Percentiles rank a stretch among this genome's conserved stretches.
phyloP scores from a whole-genome alignment of 2,797 vertebrate species.

The Amblyraja radiata region DNA sequence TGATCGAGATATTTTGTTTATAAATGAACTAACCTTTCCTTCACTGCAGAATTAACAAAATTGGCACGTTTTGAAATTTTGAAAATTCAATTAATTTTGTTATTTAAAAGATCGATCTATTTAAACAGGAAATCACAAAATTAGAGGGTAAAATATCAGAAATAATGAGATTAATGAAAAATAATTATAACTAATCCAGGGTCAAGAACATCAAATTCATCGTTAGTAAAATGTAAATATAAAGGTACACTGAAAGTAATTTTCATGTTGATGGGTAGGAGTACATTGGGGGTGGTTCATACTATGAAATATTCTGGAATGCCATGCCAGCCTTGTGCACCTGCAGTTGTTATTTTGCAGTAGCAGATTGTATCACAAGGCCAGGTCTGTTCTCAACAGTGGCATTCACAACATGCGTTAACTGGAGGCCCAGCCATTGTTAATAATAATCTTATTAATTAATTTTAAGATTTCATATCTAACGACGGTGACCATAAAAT shows the following conservation, averaged over 20 bases:
- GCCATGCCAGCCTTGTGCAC: too few species aligned
- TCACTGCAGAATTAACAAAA: neutral
- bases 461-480: too few species aligned
- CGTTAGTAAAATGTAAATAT: slow-evolving; percentile 59
- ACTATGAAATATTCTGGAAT: neutral
- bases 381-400: too few species aligned
- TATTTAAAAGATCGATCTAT: neutral
- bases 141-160: slow-evolving; percentile 47
- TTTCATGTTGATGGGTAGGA: neutral
- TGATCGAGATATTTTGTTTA: neutral
- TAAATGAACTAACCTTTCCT: neutral
- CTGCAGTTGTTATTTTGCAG: too few species aligned
- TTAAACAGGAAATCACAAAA: slow-evolving; percentile 49
- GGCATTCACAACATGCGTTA: too few species aligned
- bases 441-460: too few species aligned
- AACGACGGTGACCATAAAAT: too few species aligned
- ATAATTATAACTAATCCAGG: slow-evolving; percentile 47
- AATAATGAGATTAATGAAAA: slow-evolving; percentile 43
- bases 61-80: neutral
- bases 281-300: neutral
- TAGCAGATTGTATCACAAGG: too few species aligned
- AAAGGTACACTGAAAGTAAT: neutral
- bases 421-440: too few species aligned
- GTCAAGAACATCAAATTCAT: slow-evolving; percentile 48
- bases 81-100: neutral